A percentile compares a stretch with the other conserved stretches of the same genome.
These are phyloP conservation scores for Lobophora halterata DNA, from an alignment of 2,888 invertebrate species.

Conservation along the genomic window DNA sequence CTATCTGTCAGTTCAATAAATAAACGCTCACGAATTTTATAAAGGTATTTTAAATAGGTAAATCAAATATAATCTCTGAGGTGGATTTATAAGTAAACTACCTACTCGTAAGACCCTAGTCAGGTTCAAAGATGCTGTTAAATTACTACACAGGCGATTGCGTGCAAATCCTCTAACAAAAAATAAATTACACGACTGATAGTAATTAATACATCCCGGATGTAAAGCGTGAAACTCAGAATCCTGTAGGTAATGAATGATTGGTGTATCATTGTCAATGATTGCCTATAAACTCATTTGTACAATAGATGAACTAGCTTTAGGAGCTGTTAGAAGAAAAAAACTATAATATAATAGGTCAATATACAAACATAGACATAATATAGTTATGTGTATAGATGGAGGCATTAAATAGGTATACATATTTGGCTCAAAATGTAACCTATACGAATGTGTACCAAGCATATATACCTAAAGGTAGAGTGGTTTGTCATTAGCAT, in stretches of 20 bases:
- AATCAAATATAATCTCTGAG: too few species aligned
- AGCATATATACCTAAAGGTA: slow-evolving; percentile 13
- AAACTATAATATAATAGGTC: too few species aligned
- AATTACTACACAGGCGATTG: slow-evolving; percentile 3
- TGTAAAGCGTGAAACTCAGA: slow-evolving; percentile 4
- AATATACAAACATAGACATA: too few species aligned
- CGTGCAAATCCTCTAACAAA: slow-evolving; percentile 11
- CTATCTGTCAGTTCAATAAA: slow-evolving; percentile 6
- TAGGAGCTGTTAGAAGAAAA: too few species aligned
- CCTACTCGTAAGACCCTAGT: too few species aligned
- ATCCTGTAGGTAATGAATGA: slow-evolving; percentile 10
- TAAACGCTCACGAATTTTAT: too few species aligned
- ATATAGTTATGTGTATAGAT: too few species aligned
- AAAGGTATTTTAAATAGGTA: too few species aligned
- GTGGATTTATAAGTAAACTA: too few species aligned
- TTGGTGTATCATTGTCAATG: slow-evolving; percentile 15
- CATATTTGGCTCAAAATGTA: not conserved
- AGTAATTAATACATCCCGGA: slow-evolving; percentile 12
- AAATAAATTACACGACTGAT: slow-evolving; percentile 14
- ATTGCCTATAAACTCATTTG: slow-evolving; percentile 16
- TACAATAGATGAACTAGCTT: too few species aligned
- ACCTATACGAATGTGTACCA: slow-evolving; percentile 2
- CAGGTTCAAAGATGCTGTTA: too few species aligned
- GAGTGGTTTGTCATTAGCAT: slow-evolving; percentile 29
- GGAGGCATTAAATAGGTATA: too few species aligned